phyloP scores from a whole-genome alignment of 2,888 invertebrate species.

The Alviniconcha strummeri region DNA sequence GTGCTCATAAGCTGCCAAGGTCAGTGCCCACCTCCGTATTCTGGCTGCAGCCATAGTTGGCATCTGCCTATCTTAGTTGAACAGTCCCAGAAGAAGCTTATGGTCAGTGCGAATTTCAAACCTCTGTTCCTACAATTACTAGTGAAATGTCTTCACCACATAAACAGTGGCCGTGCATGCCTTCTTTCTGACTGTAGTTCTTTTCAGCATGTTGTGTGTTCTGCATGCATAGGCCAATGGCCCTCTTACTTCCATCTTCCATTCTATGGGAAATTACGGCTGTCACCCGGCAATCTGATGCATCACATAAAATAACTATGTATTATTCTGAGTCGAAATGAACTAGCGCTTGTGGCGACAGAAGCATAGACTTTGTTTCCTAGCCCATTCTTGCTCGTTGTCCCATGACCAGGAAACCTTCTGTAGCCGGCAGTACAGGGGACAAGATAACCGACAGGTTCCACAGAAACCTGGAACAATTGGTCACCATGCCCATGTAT shows the following conservation, averaged over 20 bases:
- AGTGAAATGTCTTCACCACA: conserved; percentile 17
- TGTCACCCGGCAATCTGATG: conserved; percentile 66
- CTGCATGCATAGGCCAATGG: conserved; percentile 34
- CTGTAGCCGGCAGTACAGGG: conserved; percentile 33
- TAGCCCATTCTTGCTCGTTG: conserved; percentile 38
- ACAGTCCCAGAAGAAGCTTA: conserved; percentile 25
- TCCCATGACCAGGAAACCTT: conserved; percentile 48
- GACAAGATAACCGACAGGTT: too few relatives aligned
- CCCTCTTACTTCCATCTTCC: conserved; percentile 27
- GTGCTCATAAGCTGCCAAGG: conserved; percentile 17
- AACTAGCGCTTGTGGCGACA: conserved; percentile 47
- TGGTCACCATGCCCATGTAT: too few relatives aligned
- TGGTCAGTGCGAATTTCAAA: conserved; percentile 23
- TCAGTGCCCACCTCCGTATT: conserved; percentile 21
- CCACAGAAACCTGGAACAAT: too few relatives aligned
- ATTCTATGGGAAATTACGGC: conserved; percentile 44
- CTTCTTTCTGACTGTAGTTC: conserved; percentile 29
- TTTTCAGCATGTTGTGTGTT: conserved; percentile 27
- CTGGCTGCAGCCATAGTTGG: conserved; percentile 11
- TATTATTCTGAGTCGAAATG: conserved; percentile 52
- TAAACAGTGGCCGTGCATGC: conserved; percentile 18
- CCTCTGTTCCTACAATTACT: conserved; percentile 25
- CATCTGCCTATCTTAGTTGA: conserved; percentile 2
- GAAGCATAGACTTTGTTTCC: conserved; percentile 45
- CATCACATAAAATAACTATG: conserved; percentile 68